Conservation (phyloP, 1,140 invertebrate species). For the Cydia amplana region DNA sequence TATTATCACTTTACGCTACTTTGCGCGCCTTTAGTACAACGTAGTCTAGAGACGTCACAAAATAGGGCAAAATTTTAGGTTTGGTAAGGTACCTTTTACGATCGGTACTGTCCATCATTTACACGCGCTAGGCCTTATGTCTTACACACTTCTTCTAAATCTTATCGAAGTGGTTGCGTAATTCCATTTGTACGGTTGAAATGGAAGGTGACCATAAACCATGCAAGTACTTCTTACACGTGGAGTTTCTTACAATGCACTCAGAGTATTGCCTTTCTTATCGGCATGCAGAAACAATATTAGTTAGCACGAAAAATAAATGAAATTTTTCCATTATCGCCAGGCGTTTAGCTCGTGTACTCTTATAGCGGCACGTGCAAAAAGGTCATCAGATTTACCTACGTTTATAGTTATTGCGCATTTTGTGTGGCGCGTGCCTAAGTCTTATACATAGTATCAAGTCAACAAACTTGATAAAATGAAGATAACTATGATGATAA, state of each 20-base stretch:
- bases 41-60: too few relatives aligned
- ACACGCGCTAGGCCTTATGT: background rate
- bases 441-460: constrained; percentile 2
- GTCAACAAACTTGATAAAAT: constrained; percentile 1
- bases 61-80: too few relatives aligned
- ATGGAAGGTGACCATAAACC: constrained; percentile 23
- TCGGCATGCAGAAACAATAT: constrained; percentile 22
- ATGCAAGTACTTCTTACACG: constrained; percentile 20
- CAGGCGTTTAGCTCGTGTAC: constrained; percentile 15
- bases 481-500: constrained; percentile 2
- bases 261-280: constrained; percentile 12
- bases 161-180: constrained; percentile 15
- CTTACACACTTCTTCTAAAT: constrained; percentile 14
- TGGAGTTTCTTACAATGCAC: constrained; percentile 14
- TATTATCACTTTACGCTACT: too few relatives aligned
- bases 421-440: constrained; percentile 16
- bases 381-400: background rate
- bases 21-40: too few relatives aligned
- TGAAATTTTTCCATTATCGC: constrained; percentile 25
- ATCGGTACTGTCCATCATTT: background rate
- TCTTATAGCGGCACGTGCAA: constrained; percentile 13
- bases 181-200: constrained; percentile 18
- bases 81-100: background rate
- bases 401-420: background rate
- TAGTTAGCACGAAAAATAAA: constrained; percentile 30